These are phyloP conservation scores for Oxyruncus cristatus DNA, from an alignment of 2,113 vertebrate genomes.

Conservation along the genomic window DNA sequence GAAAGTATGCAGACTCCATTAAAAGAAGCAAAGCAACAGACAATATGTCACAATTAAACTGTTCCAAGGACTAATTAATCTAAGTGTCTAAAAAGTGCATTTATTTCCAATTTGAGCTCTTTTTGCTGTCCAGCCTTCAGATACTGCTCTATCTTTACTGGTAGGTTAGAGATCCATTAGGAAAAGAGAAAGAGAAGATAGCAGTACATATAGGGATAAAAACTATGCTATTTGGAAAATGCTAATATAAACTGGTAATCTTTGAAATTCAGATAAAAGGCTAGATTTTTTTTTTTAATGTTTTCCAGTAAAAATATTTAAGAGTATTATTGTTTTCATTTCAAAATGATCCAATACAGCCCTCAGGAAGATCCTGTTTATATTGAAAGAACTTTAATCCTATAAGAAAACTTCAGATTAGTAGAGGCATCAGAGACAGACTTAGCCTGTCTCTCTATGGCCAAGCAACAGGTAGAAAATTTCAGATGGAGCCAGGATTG, in stretches of 20 bases:
- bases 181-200: background rate
- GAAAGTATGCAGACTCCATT: background rate
- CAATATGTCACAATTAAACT: constrained; percentile 17
- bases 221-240: background rate
- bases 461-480: background rate
- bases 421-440: background rate
- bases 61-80: background rate
- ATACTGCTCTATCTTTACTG: background rate
- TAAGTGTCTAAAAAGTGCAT: background rate
- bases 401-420: background rate
- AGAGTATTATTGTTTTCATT: background rate
- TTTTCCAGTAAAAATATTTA: background rate
- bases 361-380: background rate
- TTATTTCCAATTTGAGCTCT: background rate
- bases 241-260: background rate
- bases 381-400: background rate
- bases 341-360: background rate
- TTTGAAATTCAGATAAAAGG: background rate
- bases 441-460: background rate
- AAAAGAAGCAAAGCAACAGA: background rate
- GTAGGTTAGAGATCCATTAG: background rate
- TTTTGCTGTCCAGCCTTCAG: background rate
- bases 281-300: background rate
- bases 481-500: background rate
- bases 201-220: background rate